phyloP scores from a whole-genome alignment of 2,888 invertebrate species.

The Synanthedon andrenaeformis region DNA sequence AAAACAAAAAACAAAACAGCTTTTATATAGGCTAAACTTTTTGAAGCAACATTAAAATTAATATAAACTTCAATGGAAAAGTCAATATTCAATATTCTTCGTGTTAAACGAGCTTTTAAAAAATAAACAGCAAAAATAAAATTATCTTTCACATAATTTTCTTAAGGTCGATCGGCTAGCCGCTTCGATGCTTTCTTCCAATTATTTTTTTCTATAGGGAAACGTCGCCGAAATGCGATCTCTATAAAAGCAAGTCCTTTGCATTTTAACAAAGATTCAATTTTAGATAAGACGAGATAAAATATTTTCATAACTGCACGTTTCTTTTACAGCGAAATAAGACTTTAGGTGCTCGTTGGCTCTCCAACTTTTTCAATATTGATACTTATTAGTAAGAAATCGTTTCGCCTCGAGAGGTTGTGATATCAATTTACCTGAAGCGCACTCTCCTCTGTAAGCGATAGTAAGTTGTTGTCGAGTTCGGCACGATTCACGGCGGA shows the following conservation, averaged over 20 bases:
- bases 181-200: constrained; percentile 39
- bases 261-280: constrained; percentile 49
- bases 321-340: not conserved
- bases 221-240: constrained; percentile 36
- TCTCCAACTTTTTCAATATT: too few species aligned
- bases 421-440: constrained; percentile 72
- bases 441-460: constrained; percentile 86
- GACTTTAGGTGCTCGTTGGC: not conserved
- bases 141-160: constrained; percentile 27
- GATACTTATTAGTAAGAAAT: not conserved
- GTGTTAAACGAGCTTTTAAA: too few species aligned
- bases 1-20: too few species aligned
- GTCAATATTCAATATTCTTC: too few species aligned
- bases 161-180: constrained; percentile 25
- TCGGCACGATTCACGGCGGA: constrained; percentile 83
- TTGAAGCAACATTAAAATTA: too few species aligned
- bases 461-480: constrained; percentile 79
- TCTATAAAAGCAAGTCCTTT: constrained; percentile 35
- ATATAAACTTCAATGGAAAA: too few species aligned
- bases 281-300: constrained; percentile 42
- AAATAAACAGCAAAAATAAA: too few species aligned
- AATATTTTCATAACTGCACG: constrained; percentile 5
- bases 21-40: too few species aligned
- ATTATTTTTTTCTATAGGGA: constrained; percentile 46
- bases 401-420: not conserved